Evolutionary conservation across 2,888 invertebrate species (phyloP).

Genomic region (Boloria selene): DNA sequence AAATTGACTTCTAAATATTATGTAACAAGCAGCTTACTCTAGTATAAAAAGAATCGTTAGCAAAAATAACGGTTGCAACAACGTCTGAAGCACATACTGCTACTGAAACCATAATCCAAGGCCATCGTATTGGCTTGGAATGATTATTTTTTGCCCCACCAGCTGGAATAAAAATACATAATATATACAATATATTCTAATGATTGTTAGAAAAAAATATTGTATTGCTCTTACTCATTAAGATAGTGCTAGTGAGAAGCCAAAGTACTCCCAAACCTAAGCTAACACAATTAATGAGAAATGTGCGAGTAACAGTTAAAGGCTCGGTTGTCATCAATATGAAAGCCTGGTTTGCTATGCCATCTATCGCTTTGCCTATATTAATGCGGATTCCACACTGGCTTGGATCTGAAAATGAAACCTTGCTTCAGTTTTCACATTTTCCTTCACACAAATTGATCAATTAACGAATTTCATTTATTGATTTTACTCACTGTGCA

Average conservation of each 20-base stretch:
- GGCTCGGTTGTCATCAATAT: constrained; percentile 55
- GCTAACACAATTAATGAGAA: constrained; percentile 56
- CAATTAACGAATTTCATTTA: constrained; percentile 1
- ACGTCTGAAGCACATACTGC: constrained; percentile 54
- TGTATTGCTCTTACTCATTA: constrained; percentile 56
- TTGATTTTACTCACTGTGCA: constrained; percentile 62
- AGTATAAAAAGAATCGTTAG: constrained; percentile 67
- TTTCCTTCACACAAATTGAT: neutral
- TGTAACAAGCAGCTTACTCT: constrained; percentile 51
- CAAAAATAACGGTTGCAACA: constrained; percentile 59
- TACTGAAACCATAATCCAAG: constrained; percentile 61
- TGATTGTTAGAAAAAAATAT: neutral
- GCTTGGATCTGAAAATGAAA: constrained; percentile 54
- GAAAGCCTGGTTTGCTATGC: constrained; percentile 60
- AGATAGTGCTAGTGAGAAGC: constrained; percentile 56
- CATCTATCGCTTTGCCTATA: constrained; percentile 61
- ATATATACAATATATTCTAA: neutral
- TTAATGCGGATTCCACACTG: constrained; percentile 56
- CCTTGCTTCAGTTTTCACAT: too few species aligned
- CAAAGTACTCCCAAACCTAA: constrained; percentile 57
- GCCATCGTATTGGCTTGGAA: constrained; percentile 59
- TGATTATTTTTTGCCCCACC: constrained; percentile 55
- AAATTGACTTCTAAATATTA: neutral
- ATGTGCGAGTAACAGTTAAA: constrained; percentile 58
- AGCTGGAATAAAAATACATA: constrained; percentile 46